phyloP scores from a whole-genome alignment of 2,113 vertebrate genomes.

The Bubo blakistoni region DNA sequence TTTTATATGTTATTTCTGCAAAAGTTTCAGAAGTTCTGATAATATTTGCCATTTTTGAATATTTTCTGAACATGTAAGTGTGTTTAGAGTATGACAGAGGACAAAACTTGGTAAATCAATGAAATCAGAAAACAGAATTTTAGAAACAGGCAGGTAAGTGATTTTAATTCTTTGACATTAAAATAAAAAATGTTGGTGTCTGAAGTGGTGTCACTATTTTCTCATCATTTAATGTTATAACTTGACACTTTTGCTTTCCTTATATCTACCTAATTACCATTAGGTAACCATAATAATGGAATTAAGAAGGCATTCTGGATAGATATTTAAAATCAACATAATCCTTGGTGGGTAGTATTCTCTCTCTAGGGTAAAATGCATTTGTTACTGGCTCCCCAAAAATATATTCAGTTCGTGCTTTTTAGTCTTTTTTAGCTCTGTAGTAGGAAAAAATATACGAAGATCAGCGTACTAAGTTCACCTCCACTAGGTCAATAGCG shows the following conservation, averaged over 20 bases:
- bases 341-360: not conserved
- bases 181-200: not conserved
- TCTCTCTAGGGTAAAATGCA: not conserved
- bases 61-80: not conserved
- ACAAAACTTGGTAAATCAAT: not conserved
- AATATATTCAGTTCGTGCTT: rapidly evolving
- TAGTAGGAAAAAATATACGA: not conserved
- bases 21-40: not conserved
- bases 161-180: not conserved
- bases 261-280: not conserved
- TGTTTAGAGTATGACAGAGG: not conserved
- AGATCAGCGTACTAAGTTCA: rapidly evolving
- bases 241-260: not conserved
- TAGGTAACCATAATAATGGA: not conserved
- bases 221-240: not conserved
- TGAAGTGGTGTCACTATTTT: not conserved
- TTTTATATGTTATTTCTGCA: not conserved
- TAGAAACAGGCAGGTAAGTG: not conserved
- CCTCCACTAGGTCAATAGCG: rapidly evolving
- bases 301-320: not conserved
- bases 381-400: rapidly evolving
- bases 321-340: not conserved
- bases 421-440: not conserved
- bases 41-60: not conserved
- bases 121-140: not conserved